A percentile compares a stretch with the other conserved stretches of the same genome.
These are phyloP conservation scores for Tetramorium parvispinum DNA, from an alignment of 1,140 invertebrate species.

Conservation along the genomic window DNA sequence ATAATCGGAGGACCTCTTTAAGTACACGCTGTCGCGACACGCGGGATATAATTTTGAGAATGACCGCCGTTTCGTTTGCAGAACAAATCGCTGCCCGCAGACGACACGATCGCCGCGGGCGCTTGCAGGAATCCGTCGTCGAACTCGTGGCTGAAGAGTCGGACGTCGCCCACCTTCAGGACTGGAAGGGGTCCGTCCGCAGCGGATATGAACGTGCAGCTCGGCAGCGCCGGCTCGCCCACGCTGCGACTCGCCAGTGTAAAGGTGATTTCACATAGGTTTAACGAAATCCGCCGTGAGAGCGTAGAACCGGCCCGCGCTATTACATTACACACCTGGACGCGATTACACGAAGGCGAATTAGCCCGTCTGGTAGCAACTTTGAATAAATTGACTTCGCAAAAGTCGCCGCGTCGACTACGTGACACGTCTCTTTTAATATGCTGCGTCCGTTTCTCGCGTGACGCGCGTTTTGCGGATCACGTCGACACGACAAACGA, in stretches of 20 bases:
- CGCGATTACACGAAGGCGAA: neutral
- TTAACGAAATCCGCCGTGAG: neutral
- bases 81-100: slow-evolving; percentile 81
- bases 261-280: slow-evolving; percentile 78
- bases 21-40: neutral
- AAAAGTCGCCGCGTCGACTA: neutral
- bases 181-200: slow-evolving; percentile 81
- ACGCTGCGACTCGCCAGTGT: slow-evolving; percentile 85
- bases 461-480: neutral
- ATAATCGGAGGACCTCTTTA: slow-evolving; percentile 12
- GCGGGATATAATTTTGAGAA: slow-evolving; percentile 16
- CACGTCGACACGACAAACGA: neutral
- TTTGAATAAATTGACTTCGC: slow-evolving; percentile 8
- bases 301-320: too few relatives aligned
- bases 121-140: slow-evolving; percentile 78
- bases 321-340: neutral
- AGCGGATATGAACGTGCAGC: slow-evolving; percentile 86
- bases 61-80: slow-evolving; percentile 69
- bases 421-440: neutral
- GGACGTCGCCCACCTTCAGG: slow-evolving; percentile 79
- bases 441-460: neutral
- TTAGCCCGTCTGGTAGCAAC: neutral
- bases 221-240: slow-evolving; percentile 84
- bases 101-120: slow-evolving; percentile 77
- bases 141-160: slow-evolving; percentile 83